phyloP scores from a whole-genome alignment of 1,140 invertebrate genomes.

The Venturia canescens region DNA sequence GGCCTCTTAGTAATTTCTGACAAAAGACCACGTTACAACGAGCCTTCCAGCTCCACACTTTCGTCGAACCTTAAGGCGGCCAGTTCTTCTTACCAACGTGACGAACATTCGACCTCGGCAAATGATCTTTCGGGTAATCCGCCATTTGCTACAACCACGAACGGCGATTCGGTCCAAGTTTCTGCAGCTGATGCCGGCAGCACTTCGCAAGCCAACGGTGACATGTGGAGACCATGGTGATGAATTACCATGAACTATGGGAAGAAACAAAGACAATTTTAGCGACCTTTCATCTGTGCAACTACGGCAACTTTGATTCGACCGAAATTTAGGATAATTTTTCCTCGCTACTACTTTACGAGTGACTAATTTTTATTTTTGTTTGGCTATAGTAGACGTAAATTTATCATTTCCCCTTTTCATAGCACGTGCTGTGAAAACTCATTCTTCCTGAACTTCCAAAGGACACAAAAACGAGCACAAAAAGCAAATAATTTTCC shows the following conservation, averaged over 20 bases:
- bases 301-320: not conserved
- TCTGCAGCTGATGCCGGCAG: conserved; percentile 61
- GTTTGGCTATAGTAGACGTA: no score
- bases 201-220: conserved; percentile 66
- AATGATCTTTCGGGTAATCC: conserved; percentile 64
- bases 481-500: no score
- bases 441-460: no score
- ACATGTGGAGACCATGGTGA: conserved; percentile 78
- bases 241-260: conserved; percentile 31
- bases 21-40: conserved; percentile 68
- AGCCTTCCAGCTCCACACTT: conserved; percentile 62
- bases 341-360: no score
- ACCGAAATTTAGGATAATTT: no score
- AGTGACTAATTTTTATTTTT: no score
- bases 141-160: conserved; percentile 58
- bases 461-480: no score
- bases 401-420: no score
- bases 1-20: conserved; percentile 70
- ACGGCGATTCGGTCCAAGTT: conserved; percentile 64
- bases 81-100: conserved; percentile 52
- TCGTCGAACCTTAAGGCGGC: not conserved
- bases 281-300: no score
- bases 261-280: not conserved
- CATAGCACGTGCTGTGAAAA: no score
- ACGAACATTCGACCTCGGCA: conserved; percentile 57